These are phyloP conservation scores for Siphonodentalium dalli DNA, from an alignment of 2,888 invertebrate species.

Conservation along the genomic window DNA sequence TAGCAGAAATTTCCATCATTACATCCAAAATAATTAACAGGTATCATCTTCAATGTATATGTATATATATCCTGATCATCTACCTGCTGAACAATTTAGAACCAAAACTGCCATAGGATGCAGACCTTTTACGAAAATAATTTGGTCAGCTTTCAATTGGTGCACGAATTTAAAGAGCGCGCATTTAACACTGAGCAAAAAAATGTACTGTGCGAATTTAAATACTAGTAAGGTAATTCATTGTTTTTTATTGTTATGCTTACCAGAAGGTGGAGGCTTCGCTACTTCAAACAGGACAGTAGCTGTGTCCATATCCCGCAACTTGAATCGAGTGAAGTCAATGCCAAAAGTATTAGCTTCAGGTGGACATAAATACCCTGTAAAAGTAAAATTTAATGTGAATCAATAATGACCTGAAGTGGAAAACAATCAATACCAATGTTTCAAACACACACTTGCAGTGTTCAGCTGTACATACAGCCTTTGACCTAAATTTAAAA, in stretches of 20 bases:
- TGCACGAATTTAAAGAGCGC: neutral
- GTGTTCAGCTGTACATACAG: no score
- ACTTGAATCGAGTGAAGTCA: conserved; percentile 96
- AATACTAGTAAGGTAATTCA: neutral
- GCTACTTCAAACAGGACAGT: conserved; percentile 94
- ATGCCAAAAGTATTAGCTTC: conserved; percentile 97
- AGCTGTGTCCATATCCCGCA: conserved; percentile 87
- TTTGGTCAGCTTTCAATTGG: neutral
- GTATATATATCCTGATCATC: no score
- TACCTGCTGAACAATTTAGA: no score
- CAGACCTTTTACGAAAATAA: neutral
- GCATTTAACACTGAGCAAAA: no score
- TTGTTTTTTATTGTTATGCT: neutral
- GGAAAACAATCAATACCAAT: neutral
- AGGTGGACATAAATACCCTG: conserved; percentile 88
- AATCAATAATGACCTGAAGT: neutral
- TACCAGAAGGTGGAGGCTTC: conserved; percentile 54
- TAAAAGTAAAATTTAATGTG: conserved; percentile 15
- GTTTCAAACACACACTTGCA: neutral
- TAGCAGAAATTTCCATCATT: no score
- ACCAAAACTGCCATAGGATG: neutral
- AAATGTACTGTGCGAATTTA: neutral
- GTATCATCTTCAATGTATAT: no score
- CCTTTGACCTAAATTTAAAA: no score
- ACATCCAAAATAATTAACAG: no score